Conservation (phyloP, 2,888 invertebrate genomes). For the Cinara cedri region DNA sequence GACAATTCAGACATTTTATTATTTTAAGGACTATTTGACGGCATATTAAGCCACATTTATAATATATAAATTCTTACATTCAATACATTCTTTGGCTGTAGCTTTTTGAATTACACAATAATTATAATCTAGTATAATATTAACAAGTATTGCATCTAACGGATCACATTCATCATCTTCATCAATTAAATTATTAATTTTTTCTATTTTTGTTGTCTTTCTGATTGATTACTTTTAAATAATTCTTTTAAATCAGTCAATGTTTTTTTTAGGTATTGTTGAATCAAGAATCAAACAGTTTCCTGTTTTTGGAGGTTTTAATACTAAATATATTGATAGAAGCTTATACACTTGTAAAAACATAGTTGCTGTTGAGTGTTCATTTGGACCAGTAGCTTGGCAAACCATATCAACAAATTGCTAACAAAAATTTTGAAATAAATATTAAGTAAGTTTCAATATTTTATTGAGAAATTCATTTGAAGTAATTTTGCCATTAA, state of each 20-base stretch:
- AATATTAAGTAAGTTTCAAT: not conserved
- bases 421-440: not conserved
- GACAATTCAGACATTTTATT: not conserved
- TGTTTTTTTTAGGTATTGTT: conserved; percentile 5
- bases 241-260: not conserved
- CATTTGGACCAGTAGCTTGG: not conserved
- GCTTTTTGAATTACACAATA: not conserved
- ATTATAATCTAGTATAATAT: not conserved
- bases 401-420: not conserved
- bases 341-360: conserved; percentile 8
- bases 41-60: not conserved
- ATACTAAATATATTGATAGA: not conserved
- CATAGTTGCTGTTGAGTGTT: not conserved
- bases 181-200: not conserved
- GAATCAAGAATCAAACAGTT: not conserved
- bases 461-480: not conserved
- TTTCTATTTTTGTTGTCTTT: not conserved
- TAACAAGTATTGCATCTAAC: not conserved
- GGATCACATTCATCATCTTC: conserved; percentile 8
- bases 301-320: conserved; percentile 11
- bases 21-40: not conserved
- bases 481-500: not conserved
- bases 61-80: too few relatives aligned
- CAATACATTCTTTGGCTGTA: not conserved
- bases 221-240: not conserved